Conservation (phyloP, 2,888 invertebrate species). For the Eledone cirrhosa region DNA sequence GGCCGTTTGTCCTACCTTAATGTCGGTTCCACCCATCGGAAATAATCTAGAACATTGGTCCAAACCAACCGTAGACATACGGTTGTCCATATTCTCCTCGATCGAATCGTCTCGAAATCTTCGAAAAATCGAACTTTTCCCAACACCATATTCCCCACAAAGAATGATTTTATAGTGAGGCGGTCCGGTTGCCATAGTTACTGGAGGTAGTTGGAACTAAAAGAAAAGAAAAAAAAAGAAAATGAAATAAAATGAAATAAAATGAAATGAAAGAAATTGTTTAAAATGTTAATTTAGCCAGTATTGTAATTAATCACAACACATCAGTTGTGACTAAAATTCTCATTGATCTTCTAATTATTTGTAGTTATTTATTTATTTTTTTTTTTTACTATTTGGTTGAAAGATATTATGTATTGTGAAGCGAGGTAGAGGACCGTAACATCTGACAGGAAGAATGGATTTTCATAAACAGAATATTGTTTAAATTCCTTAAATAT, state of each 20-base stretch:
- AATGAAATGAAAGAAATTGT: no score
- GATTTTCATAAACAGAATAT: no score
- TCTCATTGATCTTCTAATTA: no score
- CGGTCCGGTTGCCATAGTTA: slow-evolving; percentile 58
- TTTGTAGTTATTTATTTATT: no score
- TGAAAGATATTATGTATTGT: no score
- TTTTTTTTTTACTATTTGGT: no score
- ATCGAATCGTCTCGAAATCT: slow-evolving; percentile 90
- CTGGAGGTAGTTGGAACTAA: slow-evolving; percentile 21
- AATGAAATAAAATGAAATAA: not conserved
- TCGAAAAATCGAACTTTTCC: slow-evolving; percentile 91
- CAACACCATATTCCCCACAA: slow-evolving; percentile 95
- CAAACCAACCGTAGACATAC: slow-evolving; percentile 85
- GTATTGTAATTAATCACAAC: no score
- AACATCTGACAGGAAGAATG: no score
- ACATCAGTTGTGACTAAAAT: no score
- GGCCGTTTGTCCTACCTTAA: slow-evolving; percentile 74
- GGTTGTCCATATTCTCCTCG: slow-evolving; percentile 79
- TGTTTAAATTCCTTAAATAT: no score
- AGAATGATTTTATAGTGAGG: slow-evolving; percentile 81
- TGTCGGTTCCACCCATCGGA: slow-evolving; percentile 78
- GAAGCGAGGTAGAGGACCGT: no score
- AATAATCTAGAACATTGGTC: slow-evolving; percentile 89
- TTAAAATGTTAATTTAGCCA: no score
- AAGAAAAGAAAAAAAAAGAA: not conserved